A percentile compares a stretch with the other conserved stretches of the same genome.
Conservation (phyloP, 2,797 vertebrate species). For the Siniperca obscura region DNA sequence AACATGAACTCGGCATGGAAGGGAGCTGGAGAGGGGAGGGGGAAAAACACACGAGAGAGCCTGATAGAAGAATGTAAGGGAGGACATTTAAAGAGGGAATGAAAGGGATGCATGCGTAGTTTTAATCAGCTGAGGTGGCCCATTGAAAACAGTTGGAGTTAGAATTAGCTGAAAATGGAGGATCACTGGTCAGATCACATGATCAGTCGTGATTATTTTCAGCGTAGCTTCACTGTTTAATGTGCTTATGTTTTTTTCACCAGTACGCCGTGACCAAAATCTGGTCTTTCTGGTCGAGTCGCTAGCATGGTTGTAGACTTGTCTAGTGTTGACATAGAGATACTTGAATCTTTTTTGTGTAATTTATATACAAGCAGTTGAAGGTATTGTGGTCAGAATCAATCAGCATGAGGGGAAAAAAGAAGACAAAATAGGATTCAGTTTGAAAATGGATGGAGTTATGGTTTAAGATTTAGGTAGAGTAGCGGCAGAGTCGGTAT, state of each 20-base stretch:
- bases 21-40: conserved; percentile 52
- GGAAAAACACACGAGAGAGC: conserved; percentile 46
- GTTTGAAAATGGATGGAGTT: not conserved
- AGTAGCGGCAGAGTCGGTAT: too few relatives aligned
- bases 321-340: not conserved
- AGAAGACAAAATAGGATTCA: not conserved
- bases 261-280: not conserved
- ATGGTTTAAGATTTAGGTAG: not conserved
- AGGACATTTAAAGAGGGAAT: conserved; percentile 41
- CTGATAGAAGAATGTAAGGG: conserved; percentile 59
- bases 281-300: not conserved
- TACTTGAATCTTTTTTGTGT: not conserved
- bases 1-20: conserved; percentile 49
- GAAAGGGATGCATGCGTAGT: conserved; percentile 41
- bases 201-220: not conserved
- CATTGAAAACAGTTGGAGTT: conserved; percentile 30
- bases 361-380: not conserved
- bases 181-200: not conserved
- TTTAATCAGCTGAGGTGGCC: conserved; percentile 35
- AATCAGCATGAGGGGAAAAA: not conserved
- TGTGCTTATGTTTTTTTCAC: not conserved
- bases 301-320: not conserved
- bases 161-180: not conserved
- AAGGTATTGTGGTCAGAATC: not conserved
- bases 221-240: not conserved